A percentile compares a stretch with the other conserved stretches of the same genome.
These are phyloP conservation scores for Saturnia pavonia DNA, from an alignment of 2,888 invertebrate species.

Conservation along the genomic window DNA sequence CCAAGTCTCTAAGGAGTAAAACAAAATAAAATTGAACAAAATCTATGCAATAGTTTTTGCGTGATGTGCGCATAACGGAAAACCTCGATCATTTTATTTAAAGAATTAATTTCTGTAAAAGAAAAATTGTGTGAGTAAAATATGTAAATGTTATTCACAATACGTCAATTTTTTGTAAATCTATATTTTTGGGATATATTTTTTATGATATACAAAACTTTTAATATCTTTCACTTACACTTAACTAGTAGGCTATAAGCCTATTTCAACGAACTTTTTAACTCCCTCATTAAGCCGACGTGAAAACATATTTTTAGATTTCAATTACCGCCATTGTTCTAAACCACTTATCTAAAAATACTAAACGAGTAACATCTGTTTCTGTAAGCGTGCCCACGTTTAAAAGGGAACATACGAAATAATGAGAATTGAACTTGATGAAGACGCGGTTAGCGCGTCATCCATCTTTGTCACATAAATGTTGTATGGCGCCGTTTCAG, in stretches of 20 bases:
- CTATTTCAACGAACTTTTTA: slow-evolving; percentile 11
- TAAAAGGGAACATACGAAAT: slow-evolving; percentile 33
- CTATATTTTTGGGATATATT: no score
- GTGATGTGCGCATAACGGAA: no score
- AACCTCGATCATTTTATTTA: no score
- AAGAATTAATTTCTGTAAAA: no score
- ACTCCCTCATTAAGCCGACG: slow-evolving; percentile 6
- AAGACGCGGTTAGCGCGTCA: slow-evolving; percentile 62
- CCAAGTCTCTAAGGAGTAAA: no score
- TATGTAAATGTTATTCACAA: no score
- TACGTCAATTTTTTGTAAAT: no score
- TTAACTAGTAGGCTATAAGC: neutral
- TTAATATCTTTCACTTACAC: neutral
- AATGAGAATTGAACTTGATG: slow-evolving; percentile 65
- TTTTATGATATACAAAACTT: no score
- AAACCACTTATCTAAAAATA: slow-evolving; percentile 23
- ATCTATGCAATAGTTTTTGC: no score
- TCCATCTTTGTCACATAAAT: slow-evolving; percentile 51
- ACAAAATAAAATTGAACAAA: no score
- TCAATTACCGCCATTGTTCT: slow-evolving; percentile 20
- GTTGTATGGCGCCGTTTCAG: slow-evolving; percentile 31
- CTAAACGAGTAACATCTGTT: slow-evolving; percentile 39
- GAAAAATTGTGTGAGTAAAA: no score
- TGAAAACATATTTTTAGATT: slow-evolving; percentile 16
- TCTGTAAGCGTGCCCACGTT: slow-evolving; percentile 42